Evolutionary conservation across 2,797 vertebrate species (phyloP).

Genomic region (Pteropus rufus): DNA sequence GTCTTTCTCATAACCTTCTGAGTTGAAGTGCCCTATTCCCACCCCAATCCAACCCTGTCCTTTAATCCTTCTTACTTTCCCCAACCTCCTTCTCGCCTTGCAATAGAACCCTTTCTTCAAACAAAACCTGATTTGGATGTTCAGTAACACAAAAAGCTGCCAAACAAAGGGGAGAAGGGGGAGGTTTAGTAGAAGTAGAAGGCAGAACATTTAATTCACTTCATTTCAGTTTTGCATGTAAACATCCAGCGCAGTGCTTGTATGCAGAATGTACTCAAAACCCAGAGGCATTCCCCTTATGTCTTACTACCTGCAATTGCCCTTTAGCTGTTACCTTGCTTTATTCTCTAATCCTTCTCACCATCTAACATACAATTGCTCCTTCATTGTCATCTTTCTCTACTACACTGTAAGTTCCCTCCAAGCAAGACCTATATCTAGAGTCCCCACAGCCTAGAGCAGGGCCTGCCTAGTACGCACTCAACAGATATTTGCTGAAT

Average conservation of each 20-base stretch:
- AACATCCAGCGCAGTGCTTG: neutral
- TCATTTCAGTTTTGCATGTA: neutral
- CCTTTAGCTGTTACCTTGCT: neutral
- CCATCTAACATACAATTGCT: neutral
- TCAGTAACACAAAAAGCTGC: neutral
- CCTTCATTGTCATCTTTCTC: neutral
- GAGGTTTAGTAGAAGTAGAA: neutral
- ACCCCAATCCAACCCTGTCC: neutral
- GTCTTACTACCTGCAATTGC: neutral
- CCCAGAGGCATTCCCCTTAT: too few species aligned
- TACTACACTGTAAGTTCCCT: neutral
- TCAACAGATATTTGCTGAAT: neutral
- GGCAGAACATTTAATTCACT: neutral
- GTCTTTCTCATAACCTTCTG: neutral
- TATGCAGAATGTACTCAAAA: neutral
- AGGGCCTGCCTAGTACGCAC: neutral
- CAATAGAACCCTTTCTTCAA: neutral
- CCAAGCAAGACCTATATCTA: neutral
- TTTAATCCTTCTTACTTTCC: neutral
- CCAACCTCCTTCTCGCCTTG: neutral
- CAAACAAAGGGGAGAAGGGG: neutral
- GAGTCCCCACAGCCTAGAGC: neutral
- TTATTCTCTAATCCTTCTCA: neutral
- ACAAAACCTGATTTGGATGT: neutral
- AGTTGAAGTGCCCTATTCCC: too few species aligned